Evolutionary conservation across 1,140 invertebrate species (phyloP).

Genomic region (Bombus balteatus): DNA sequence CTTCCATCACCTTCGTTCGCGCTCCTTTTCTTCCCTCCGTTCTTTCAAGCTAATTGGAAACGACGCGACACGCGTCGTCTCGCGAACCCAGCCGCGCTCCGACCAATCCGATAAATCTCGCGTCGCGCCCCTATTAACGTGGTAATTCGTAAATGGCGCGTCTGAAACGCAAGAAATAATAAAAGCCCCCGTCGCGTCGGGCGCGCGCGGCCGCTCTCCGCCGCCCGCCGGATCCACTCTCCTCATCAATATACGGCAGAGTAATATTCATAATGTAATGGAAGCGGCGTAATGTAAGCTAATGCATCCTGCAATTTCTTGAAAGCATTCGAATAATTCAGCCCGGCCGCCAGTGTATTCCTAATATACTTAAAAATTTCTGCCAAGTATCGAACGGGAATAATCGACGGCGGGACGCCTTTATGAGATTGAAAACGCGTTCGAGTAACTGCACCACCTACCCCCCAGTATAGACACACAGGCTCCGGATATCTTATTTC

Average conservation of each 20-base stretch:
- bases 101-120: conserved; percentile 29
- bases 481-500: conserved; percentile 31
- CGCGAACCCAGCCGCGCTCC: not conserved
- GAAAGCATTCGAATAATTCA: conserved; percentile 71
- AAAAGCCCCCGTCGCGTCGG: conserved; percentile 38
- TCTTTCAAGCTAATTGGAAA: conserved; percentile 24
- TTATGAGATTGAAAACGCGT: conserved; percentile 54
- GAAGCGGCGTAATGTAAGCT: conserved; percentile 70
- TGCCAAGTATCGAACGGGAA: conserved; percentile 54
- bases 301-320: conserved; percentile 72
- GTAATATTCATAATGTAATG: conserved; percentile 72
- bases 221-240: conserved; percentile 34
- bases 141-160: conserved; percentile 52
- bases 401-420: conserved; percentile 41
- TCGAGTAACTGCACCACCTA: conserved; percentile 16
- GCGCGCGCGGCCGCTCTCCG: not conserved
- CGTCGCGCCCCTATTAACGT: conserved; percentile 32
- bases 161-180: conserved; percentile 63
- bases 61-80: conserved; percentile 9
- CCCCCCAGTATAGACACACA: not conserved
- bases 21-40: not conserved
- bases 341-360: conserved; percentile 60
- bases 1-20: not conserved
- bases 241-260: conserved; percentile 65
- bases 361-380: conserved; percentile 70